These are phyloP conservation scores for Phenacoccus solenopsis DNA, from an alignment of 1,140 invertebrate species.

Conservation along the genomic window DNA sequence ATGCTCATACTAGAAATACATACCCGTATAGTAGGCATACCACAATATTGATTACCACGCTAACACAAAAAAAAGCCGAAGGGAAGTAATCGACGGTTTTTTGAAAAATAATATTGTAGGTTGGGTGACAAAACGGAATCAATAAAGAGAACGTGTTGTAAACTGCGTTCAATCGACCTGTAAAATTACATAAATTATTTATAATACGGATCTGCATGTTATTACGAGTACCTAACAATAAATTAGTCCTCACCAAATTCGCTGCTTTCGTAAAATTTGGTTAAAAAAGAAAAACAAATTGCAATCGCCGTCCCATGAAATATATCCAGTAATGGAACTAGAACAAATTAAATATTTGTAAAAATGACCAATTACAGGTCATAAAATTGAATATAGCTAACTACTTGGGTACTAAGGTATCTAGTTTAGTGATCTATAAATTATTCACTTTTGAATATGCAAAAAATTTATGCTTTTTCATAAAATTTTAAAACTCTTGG, in stretches of 20 bases:
- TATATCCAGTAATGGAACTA: too few species aligned
- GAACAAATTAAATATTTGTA: too few species aligned
- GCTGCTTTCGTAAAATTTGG: neutral
- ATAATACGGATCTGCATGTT: neutral
- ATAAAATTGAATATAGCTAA: too few species aligned
- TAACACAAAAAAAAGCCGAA: neutral
- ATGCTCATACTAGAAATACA: too few species aligned
- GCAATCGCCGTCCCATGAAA: too few species aligned
- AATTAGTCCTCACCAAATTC: neutral
- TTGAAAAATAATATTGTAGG: neutral
- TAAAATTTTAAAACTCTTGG: too few species aligned
- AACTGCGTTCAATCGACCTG: neutral
- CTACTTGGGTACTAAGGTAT: too few species aligned
- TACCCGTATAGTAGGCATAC: neutral
- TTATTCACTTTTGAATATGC: too few species aligned
- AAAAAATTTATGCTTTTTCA: too few species aligned
- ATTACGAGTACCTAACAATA: neutral
- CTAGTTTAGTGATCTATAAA: too few species aligned
- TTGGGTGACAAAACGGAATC: neutral
- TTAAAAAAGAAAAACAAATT: neutral
- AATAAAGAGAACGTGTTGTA: neutral
- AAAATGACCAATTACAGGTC: too few species aligned
- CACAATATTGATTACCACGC: neutral
- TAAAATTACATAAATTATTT: slow-evolving; percentile 6
- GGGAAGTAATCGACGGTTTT: neutral